phyloP scores from a whole-genome alignment of 1,140 invertebrate species.

The Brachionus angularis region DNA sequence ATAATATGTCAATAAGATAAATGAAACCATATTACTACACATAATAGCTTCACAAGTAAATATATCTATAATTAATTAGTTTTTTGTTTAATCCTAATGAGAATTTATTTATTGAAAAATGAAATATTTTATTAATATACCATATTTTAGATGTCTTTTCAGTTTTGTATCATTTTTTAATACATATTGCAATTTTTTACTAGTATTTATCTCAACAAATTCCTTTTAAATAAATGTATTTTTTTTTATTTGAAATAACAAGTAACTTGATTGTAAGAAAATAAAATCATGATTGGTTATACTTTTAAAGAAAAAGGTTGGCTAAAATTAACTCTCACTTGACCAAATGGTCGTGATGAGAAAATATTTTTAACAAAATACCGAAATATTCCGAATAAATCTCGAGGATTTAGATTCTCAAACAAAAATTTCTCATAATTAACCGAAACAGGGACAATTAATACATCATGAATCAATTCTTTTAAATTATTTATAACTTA shows the following conservation, averaged over 20 bases:
- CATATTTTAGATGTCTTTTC: constrained; percentile 13
- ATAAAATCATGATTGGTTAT: too few species aligned
- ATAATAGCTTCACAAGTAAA: background rate
- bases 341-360: background rate
- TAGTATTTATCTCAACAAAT: constrained; percentile 11
- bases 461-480: constrained; percentile 20
- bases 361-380: background rate
- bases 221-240: background rate
- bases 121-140: too few species aligned
- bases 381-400: background rate
- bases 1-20: background rate
- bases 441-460: constrained; percentile 12
- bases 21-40: constrained; percentile 10
- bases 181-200: background rate
- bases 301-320: constrained; percentile 20
- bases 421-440: background rate
- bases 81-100: too few species aligned
- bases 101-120: too few species aligned
- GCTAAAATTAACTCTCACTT: constrained; percentile 15
- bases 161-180: background rate
- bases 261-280: too few species aligned
- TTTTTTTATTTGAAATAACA: too few species aligned
- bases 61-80: constrained; percentile 11
- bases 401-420: background rate
- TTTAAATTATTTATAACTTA: too few species aligned